phyloP scores from a whole-genome alignment of 2,113 vertebrate genomes.

The Microtus pennsylvanicus region DNA sequence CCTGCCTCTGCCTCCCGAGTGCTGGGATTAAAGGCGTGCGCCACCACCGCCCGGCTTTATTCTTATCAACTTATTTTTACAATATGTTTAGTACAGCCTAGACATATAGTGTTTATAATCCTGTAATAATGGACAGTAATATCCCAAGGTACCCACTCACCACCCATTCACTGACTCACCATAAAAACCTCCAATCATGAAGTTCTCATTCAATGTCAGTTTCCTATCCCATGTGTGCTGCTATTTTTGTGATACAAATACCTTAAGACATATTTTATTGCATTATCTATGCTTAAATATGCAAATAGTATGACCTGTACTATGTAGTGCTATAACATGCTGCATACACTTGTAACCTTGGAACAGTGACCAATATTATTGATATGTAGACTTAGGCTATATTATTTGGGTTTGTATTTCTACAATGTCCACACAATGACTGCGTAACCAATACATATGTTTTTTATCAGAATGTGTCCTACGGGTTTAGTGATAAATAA shows the following conservation, averaged over 20 bases:
- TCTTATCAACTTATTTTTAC: not conserved
- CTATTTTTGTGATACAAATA: not conserved
- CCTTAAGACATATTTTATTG: not conserved
- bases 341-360: not conserved
- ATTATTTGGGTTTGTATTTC: not conserved
- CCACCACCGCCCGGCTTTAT: too few relatives aligned
- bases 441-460: not conserved
- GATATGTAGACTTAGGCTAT: not conserved
- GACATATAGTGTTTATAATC: not conserved
- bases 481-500: not conserved
- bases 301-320: not conserved
- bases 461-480: not conserved
- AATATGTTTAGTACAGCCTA: too few relatives aligned
- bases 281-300: not conserved
- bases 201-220: not conserved
- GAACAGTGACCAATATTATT: not conserved
- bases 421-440: not conserved
- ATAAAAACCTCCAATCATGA: too few relatives aligned
- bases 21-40: too few relatives aligned
- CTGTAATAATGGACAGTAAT: too few relatives aligned
- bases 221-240: too few relatives aligned
- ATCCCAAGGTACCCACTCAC: not conserved
- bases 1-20: too few relatives aligned
- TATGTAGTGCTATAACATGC: not conserved
- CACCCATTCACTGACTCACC: not conserved